Conservation (phyloP, 2,797 vertebrate genomes). For the Emys orbicularis region DNA sequence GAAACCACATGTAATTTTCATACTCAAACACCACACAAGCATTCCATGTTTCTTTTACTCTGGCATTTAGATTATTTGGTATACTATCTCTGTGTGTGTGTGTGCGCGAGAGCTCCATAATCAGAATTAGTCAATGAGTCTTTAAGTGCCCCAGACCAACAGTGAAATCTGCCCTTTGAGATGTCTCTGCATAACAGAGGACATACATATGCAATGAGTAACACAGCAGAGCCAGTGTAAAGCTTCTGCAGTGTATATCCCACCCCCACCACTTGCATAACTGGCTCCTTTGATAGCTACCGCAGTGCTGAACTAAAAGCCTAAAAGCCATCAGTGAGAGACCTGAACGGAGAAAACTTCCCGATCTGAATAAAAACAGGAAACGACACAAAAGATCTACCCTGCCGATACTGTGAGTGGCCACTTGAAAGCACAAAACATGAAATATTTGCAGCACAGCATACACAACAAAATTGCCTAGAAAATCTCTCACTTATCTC, state of each 20-base stretch:
- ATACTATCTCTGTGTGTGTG: background rate
- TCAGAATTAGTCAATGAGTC: background rate
- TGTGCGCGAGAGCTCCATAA: background rate
- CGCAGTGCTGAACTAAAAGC: background rate
- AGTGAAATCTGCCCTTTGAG: background rate
- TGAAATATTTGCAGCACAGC: background rate
- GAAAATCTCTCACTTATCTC: background rate
- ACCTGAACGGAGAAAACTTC: constrained; percentile 6
- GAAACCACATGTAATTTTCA: background rate
- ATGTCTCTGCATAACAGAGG: background rate
- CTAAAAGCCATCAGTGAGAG: background rate
- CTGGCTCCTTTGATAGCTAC: background rate
- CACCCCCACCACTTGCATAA: background rate
- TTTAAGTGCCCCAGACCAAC: background rate
- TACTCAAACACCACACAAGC: background rate
- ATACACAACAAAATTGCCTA: background rate
- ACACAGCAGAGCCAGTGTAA: background rate
- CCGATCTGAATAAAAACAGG: constrained; percentile 31
- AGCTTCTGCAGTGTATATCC: background rate
- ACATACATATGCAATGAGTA: background rate
- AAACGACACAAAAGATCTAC: background rate
- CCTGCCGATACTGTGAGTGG: background rate
- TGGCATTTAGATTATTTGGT: background rate
- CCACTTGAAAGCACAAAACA: background rate
- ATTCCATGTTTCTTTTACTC: background rate